Percentiles rank a stretch among this genome's conserved stretches.
phyloP scores from a whole-genome alignment of 2,113 vertebrate species.

The Garra rufa region DNA sequence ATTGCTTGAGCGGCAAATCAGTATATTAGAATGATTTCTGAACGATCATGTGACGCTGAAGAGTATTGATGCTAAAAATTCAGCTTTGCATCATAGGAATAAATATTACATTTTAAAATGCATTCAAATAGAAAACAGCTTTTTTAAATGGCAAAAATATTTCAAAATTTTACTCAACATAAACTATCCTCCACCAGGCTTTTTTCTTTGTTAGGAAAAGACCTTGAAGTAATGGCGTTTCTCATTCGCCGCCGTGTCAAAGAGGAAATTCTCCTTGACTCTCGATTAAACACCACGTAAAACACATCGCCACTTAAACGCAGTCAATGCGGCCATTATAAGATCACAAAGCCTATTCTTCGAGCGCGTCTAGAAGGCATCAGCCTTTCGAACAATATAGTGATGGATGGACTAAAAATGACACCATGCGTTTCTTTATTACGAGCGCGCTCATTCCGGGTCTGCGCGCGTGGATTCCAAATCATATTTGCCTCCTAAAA shows the following conservation, averaged over 20 bases:
- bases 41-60: not conserved
- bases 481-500: constrained; percentile 81
- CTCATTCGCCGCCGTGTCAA: constrained; percentile 76
- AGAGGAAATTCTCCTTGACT: constrained; percentile 71
- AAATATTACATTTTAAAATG: not conserved
- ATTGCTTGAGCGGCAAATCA: not conserved
- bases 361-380: constrained; percentile 35
- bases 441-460: constrained; percentile 73
- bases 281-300: constrained; percentile 69
- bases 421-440: constrained; percentile 79
- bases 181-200: not conserved
- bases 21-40: not conserved
- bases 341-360: constrained; percentile 47
- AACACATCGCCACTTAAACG: constrained; percentile 65
- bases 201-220: constrained; percentile 46
- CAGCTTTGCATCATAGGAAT: not conserved
- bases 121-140: not conserved
- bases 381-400: constrained; percentile 68
- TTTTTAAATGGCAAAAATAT: not conserved
- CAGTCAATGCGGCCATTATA: constrained; percentile 54
- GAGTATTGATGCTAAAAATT: not conserved
- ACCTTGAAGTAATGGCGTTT: constrained; percentile 34
- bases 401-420: constrained; percentile 73
- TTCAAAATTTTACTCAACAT: not conserved
- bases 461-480: constrained; percentile 73